Base-by-base conservation (phyloP, 1,140 invertebrate species). In the Manduca sexta region DNA sequence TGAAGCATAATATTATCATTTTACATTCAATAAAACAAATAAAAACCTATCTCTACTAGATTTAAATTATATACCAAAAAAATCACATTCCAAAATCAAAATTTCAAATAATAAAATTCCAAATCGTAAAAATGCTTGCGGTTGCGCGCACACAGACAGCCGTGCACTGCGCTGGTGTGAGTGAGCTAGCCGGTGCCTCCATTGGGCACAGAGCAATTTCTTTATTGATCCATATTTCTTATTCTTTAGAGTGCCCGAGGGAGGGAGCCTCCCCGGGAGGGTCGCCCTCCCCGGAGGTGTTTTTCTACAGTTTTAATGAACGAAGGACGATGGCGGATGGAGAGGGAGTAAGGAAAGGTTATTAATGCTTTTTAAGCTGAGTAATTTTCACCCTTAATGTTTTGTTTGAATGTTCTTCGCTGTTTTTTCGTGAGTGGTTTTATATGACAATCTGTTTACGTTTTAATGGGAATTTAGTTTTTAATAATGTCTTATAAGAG, bases 201-300 rank as follows among this genome's bases (percentile, higher is more conserved):
- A 85, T 85, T 85, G 82, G 82, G 75, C 82, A 82, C 73, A 14
- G 64, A 69, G 82, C 79, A 69, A 85, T 83, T 85, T 85, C 82
- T 85, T 83, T 83, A 85, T 85, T 79, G 82, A 85, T 85, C 82
- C 82, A 85, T 85, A 85, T 85, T 85, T 85, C 82, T 85, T 85
- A 74, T 85, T 85, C 82, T 85, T 84, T 65, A 83, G 78, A 83
- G 77, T 83, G 74, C 44, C 77, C 76, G 55, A 35, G 58, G 56
- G 60, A 50, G 59, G 8, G 48, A 1, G 13, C 29, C 54, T 49
- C 49, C 46, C 18, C 15, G 26, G 38, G 52, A 40, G 45, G 53
- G 56, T 42, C 33, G 16, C 46, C 41, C 48, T 51, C 50, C 62
- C 49, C 43, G 47, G 72, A 66, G 81, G 77, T 74, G 80, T 81